Evolutionary conservation across 2,797 vertebrate species (phyloP), one percentile per base, ranked within the genome.

Genomic region (Sebastes wilsoni): DNA sequence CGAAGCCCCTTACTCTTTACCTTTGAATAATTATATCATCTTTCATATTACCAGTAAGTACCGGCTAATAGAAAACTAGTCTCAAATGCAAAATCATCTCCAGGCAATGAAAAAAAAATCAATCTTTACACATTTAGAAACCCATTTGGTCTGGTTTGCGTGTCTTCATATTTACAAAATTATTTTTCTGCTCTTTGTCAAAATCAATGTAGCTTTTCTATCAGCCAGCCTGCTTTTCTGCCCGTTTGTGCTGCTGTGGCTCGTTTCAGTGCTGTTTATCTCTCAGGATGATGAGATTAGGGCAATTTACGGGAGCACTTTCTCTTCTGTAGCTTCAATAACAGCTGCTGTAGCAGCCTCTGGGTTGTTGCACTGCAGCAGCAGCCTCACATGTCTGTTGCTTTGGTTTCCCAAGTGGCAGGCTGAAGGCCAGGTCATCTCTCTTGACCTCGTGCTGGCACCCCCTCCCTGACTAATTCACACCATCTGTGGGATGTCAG

Each of bases 401-500:
- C 87, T 89, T 80, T 69, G 79, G 81, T 83, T 90, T 91, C 87
- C 91, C 86, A 60, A 87, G 89, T 89, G 90, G 88, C 82, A 30
- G 84, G 87, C 93, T 90, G 92, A 91, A 92, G 92, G 93, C 93
- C 88, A 83, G 93, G 93, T 90, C 87, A 83, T 84, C 88, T 91
- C 86, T 90, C 81, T 87, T 91, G 93, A 94, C 92, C 92, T 88
- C 65, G 22, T 27, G 83, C 87, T 94, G 93, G 89, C 93, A 91
- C 77, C 83, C 65, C 71, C 80, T 82, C 84, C 83, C 87, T 82
- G 77, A 89, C 93, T 93, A 94, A 93, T 94, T 92, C 92, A 89
- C 91, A 89, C 93, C 93, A 95, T 94, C 94, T 95, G 92, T 85
- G 81, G 87, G 86, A 79, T 90, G 94, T 94, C 94, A 91, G 85